Evolutionary conservation across 1,140 invertebrate genomes (phyloP), one percentile per base, ranked within the genome.

Genomic region (Drosophila oshimai): DNA sequence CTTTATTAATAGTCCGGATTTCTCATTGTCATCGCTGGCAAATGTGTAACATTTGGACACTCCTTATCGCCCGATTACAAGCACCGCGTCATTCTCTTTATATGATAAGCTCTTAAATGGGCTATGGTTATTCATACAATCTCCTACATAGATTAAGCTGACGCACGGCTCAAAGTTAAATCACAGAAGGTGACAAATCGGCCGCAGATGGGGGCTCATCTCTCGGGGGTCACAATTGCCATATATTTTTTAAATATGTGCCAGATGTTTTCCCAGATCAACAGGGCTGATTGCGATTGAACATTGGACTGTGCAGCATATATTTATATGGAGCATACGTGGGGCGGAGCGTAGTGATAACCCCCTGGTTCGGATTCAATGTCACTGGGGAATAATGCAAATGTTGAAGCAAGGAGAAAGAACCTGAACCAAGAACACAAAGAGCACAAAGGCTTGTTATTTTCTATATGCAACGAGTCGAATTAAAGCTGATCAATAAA

Each of bases 91-190:
- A 65, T 20, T 64, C 58, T 13, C n/a, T 39, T 6, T 4, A 3
- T 22, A 4, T 31, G 61, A 65, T 65, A 65, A 64, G 58, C 33
- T 12, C 10, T 24, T 9, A 28, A 28, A 42, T 24, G 13, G 36
- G 34, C 17, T 24, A 28, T 31, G 12, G 10, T 18, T 18, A 29
- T n/a, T 31, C 22, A 15, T n/a, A n/a, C n/a, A n/a, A n/a, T n/a
- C n/a, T n/a, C n/a, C n/a, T n/a, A n/a, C n/a, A n/a, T 64, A 65
- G 61, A 65, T 65, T 65, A 65, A 44, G 54, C 54, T 60, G 37
- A 62, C 58, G 54, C 37, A 60, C 10, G 22, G 58, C 36, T 36
- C 28, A 60, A 45, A 62, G 28, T 60, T 60, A 61, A 62, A 62
- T 62, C 37, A 33, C 34, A 20, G 53, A 3, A 3, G 13, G 7